Base-by-base conservation (phyloP, 2,113 vertebrate genomes). In the Micromys minutus region DNA sequence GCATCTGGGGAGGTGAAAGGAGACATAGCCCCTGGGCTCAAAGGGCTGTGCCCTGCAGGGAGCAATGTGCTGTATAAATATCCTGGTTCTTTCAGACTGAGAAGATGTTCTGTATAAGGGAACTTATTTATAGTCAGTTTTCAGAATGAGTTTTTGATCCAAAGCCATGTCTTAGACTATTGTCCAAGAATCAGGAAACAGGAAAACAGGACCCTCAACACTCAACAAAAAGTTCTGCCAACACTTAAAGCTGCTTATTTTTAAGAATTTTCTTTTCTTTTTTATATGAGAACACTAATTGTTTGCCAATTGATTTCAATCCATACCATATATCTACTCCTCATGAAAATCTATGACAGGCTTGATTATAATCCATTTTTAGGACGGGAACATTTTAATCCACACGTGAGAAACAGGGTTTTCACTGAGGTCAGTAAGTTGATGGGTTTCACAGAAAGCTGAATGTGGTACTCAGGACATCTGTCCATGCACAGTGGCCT, bases 241-340 rank as follows among this genome's bases (percentile, higher is more conserved):
- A 86, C 77, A 79, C 6, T 50, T 5, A 93, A 65, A 29, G 55
- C 59, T 52, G 19, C 52, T 34, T 36, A 59, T 26, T 71, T 93
- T 84, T 2, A 81, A 85, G 13, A 89, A 39, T 83, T 83, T 61
- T 42, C 13, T 61, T 6, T 1, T 39, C 17, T 36, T 79, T 21
- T 79, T 59, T 89, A 63, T 72, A 71, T 61, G 15, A 90, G n/a
- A 90, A 81, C 7, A 90, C 5, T 74, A 65, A 57, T 50, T 71
- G 11, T 61, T 79, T 21, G 45, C n/a, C 83, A 72, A 76, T 24
- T 55, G 17, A 34, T 39, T 91, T 67, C 6, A 17, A 17, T 89
- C 13, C 17, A 88, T 92, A 84, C 75, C 89, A 69, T 57, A 72
- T 87, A 67, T 89, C 24, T 74, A 93, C 90, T 90, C 16, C 12